phyloP scores from a whole-genome alignment of 2,797 vertebrate species.

The Protosalanx chinensis region DNA sequence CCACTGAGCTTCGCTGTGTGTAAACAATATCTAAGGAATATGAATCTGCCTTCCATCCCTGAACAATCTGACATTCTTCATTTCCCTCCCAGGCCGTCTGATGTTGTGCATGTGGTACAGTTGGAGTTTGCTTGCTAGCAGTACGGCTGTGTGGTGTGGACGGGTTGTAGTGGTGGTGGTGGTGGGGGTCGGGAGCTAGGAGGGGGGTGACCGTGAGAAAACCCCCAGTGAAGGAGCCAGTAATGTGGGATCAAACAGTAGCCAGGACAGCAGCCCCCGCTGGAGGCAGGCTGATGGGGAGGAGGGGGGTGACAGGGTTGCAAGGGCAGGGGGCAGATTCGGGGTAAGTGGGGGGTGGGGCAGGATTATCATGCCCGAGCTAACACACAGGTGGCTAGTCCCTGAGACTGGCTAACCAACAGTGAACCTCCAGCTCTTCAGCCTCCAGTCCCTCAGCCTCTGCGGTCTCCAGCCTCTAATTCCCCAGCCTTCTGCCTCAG shows the following conservation, averaged over 20 bases:
- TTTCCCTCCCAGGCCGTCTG: background rate
- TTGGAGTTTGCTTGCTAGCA: background rate
- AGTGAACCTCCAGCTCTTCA: too few relatives aligned
- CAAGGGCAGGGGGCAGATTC: constrained; percentile 38
- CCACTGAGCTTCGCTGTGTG: background rate
- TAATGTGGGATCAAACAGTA: constrained; percentile 44
- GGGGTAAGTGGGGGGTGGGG: background rate
- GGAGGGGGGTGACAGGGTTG: constrained; percentile 1
- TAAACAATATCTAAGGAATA: background rate
- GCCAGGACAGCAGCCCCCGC: constrained; percentile 5
- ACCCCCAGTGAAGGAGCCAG: constrained; percentile 10
- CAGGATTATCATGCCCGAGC: constrained; percentile 59
- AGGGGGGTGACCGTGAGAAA: constrained; percentile 19
- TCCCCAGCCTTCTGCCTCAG: too few relatives aligned
- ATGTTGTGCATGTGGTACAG: background rate
- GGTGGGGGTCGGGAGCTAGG: too few relatives aligned
- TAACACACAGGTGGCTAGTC: constrained; percentile 72
- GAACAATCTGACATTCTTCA: background rate
- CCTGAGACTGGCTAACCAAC: too few relatives aligned
- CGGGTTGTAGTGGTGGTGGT: background rate
- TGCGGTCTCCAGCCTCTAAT: too few relatives aligned
- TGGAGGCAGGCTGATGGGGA: constrained; percentile 22
- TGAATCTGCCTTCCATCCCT: background rate
- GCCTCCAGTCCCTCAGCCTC: too few relatives aligned
- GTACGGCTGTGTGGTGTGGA: background rate